Evolutionary conservation across 2,888 invertebrate genomes (phyloP).

Genomic region (Perizoma flavofasciatum): DNA sequence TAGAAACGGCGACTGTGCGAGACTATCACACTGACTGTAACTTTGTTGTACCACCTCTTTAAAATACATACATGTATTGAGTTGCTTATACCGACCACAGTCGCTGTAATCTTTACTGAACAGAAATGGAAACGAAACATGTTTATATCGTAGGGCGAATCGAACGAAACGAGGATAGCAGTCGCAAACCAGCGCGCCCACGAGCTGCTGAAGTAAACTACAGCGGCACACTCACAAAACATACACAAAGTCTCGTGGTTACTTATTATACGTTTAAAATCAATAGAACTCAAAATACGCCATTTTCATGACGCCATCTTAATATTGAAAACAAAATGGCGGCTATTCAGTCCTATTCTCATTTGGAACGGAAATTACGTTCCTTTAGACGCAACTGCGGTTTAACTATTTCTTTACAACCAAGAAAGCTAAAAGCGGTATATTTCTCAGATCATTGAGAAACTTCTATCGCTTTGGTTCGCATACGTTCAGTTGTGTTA

Average conservation of each 20-base stretch:
- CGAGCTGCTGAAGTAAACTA: slow-evolving; percentile 95
- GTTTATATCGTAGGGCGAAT: slow-evolving; percentile 86
- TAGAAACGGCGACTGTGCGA: slow-evolving; percentile 58
- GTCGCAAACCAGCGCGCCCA: slow-evolving; percentile 98
- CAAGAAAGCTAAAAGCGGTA: slow-evolving; percentile 3
- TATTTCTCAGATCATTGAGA: slow-evolving; percentile 1
- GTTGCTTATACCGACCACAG: slow-evolving; percentile 41
- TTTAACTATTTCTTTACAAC: slow-evolving; percentile 10
- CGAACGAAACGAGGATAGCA: slow-evolving; percentile 97
- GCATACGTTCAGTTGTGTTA: not conserved
- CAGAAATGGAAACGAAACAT: slow-evolving; percentile 59
- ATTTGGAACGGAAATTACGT: slow-evolving; percentile 7
- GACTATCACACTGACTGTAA: slow-evolving; percentile 22
- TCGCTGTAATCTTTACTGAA: slow-evolving; percentile 58
- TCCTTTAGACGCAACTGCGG: slow-evolving; percentile 12
- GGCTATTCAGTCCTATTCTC: slow-evolving; percentile 4
- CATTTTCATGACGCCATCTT: slow-evolving; percentile 1
- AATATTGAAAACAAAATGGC: slow-evolving; percentile 11
- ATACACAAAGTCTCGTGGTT: slow-evolving; percentile 73
- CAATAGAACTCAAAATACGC: slow-evolving; percentile 9
- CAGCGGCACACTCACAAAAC: slow-evolving; percentile 61
- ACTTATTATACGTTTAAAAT: slow-evolving; percentile 17
- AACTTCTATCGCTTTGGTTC: not conserved
- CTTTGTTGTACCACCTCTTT: slow-evolving; percentile 28
- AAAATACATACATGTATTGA: slow-evolving; percentile 19